Conservation (phyloP, 2,888 invertebrate species). For the Mechanitis messenoides region DNA sequence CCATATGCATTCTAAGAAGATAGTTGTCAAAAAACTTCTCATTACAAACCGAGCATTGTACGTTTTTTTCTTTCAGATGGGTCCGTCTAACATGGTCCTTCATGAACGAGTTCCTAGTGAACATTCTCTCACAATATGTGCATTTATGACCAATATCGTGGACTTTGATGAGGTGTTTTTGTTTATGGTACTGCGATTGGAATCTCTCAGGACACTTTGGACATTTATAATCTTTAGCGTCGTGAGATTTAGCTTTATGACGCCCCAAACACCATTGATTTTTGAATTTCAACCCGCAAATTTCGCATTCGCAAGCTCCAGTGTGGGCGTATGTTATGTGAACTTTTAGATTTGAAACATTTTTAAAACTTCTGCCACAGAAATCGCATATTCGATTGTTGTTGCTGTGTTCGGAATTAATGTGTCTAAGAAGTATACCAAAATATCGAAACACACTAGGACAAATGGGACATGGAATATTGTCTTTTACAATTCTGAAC, state of each 20-base stretch:
- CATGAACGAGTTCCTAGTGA: slow-evolving; percentile 67
- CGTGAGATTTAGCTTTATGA: slow-evolving; percentile 59
- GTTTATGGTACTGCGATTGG: slow-evolving; percentile 70
- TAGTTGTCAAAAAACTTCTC: slow-evolving; percentile 67
- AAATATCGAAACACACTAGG: slow-evolving; percentile 57
- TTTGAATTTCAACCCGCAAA: slow-evolving; percentile 56
- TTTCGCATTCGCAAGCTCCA: slow-evolving; percentile 52
- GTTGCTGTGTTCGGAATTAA: slow-evolving; percentile 60
- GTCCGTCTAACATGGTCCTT: slow-evolving; percentile 63
- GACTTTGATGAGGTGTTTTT: slow-evolving; percentile 70
- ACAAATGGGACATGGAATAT: slow-evolving; percentile 59
- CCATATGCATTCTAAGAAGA: slow-evolving; percentile 65
- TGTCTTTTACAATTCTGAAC: slow-evolving; percentile 57
- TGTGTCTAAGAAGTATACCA: slow-evolving; percentile 54
- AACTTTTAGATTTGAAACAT: slow-evolving; percentile 52
- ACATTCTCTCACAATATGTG: slow-evolving; percentile 59
- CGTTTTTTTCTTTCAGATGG: slow-evolving; percentile 67
- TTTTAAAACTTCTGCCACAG: slow-evolving; percentile 60
- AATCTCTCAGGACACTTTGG: slow-evolving; percentile 63
- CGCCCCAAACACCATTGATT: slow-evolving; percentile 59
- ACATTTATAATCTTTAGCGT: slow-evolving; percentile 63
- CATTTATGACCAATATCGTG: slow-evolving; percentile 67
- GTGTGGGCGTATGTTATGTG: slow-evolving; percentile 60
- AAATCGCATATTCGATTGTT: slow-evolving; percentile 65
- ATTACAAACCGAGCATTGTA: slow-evolving; percentile 58